Percentiles rank a stretch among this genome's conserved stretches.
Conservation (phyloP, 30 jellyfish, hydroid and myxozoan genomes). For the Mastigias papua region DNA sequence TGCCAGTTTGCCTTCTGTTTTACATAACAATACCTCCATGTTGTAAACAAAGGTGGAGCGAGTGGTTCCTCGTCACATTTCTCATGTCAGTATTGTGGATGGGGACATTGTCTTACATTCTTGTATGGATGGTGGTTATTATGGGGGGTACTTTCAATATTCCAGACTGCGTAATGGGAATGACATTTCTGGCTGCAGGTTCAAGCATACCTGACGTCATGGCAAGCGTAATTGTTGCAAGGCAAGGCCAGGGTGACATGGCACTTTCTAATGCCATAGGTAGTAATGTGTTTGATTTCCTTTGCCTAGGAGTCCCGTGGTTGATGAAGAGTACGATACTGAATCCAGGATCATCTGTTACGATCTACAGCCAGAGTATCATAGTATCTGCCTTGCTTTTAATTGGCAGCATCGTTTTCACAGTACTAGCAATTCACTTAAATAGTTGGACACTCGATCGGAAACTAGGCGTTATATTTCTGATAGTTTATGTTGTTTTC, state of each 20-base stretch:
- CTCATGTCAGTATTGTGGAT: conserved; percentile 97
- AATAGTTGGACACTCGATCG: conserved; percentile 93
- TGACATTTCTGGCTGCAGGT: conserved; percentile 99
- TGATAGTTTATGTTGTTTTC: conserved; percentile 85
- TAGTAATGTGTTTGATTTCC: conserved; percentile 98
- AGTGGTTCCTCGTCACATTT: conserved; percentile 92
- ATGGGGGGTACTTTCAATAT: conserved; percentile 94
- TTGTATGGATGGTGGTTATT: conserved; percentile 99
- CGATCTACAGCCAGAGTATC: conserved; percentile 86
- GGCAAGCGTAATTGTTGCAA: conserved; percentile 98
- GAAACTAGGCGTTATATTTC: conserved; percentile 89
- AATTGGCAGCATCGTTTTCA: conserved; percentile 92
- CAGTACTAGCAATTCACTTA: conserved; percentile 90
- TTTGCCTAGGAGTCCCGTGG: conserved; percentile 99
- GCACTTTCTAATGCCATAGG: conserved; percentile 99
- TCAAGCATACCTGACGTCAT: conserved; percentile 99
- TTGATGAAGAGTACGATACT: conserved; percentile 87
- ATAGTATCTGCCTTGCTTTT: conserved; percentile 94
- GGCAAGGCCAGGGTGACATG: conserved; percentile 99
- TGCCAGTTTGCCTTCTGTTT: conserved; percentile 93
- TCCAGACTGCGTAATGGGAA: conserved; percentile 99
- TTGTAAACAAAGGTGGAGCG: conserved; percentile 91
- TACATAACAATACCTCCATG: conserved; percentile 97
- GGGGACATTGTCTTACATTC: conserved; percentile 94
- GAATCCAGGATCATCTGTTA: conserved; percentile 87